Evolutionary conservation across 2,888 invertebrate species (phyloP), one percentile per base, ranked within the genome.

Genomic region (Ethmia dodecea): DNA sequence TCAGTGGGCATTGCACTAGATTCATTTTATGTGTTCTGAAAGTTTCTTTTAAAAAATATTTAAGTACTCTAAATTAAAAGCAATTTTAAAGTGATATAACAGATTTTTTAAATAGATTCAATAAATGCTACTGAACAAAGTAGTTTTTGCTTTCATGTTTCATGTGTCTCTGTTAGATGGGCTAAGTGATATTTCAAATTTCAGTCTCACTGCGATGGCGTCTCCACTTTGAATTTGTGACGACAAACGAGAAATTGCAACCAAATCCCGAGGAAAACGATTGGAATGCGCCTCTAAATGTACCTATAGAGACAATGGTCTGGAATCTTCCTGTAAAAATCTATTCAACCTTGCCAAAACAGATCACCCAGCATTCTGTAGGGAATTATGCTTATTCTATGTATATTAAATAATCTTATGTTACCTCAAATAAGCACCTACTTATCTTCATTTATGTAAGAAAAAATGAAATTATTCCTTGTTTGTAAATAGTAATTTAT

Each of bases 141-240:
- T n/a, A n/a, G n/a, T n/a, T n/a, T n/a, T n/a, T n/a, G n/a, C n/a
- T n/a, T n/a, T n/a, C n/a, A n/a, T n/a, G n/a, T n/a, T n/a, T n/a
- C n/a, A n/a, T n/a, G n/a, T n/a, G n/a, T n/a, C n/a, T n/a, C n/a
- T n/a, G n/a, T n/a, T n/a, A n/a, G n/a, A n/a, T n/a, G n/a, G n/a
- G n/a, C n/a, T n/a, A n/a, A n/a, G n/a, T n/a, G n/a, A n/a, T n/a
- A n/a, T n/a, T n/a, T n/a, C n/a, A n/a, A n/a, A n/a, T 88, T 87
- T 47, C 86, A 91, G 96, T 99, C 5, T 92, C 93, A 35, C 86
- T 98, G 35, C 92, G 92, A 63, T 99, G 99, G 99, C 89, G 95
- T 30, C 87, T 99, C 15, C 98, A 99, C 75, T 99, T 99, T 74
- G 98, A 99, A 77, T 99, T 99, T 86, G 98, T 97, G 0, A 96